Evolutionary conservation across 2,888 invertebrate species (phyloP).

Genomic region (Galeruca laticollis): DNA sequence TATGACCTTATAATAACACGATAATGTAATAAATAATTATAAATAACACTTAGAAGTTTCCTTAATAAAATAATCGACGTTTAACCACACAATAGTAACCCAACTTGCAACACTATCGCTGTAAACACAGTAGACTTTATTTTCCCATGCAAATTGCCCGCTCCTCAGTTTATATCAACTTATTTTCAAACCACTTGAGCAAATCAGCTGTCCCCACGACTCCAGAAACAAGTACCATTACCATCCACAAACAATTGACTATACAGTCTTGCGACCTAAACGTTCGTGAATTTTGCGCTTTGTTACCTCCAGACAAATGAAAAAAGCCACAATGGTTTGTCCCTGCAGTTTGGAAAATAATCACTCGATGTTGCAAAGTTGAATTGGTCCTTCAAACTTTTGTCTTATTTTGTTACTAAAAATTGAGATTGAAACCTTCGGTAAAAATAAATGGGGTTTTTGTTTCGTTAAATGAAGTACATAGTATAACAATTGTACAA

Average conservation of each 20-base stretch:
- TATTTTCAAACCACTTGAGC: slow-evolving; percentile 45
- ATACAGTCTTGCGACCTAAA: slow-evolving; percentile 54
- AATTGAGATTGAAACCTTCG: slow-evolving; percentile 28
- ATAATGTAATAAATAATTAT: too few relatives aligned
- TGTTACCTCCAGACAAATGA: slow-evolving; percentile 63
- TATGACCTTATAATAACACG: too few relatives aligned
- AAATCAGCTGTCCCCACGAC: slow-evolving; percentile 54
- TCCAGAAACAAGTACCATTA: slow-evolving; percentile 46
- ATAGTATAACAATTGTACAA: too few relatives aligned
- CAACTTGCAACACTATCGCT: slow-evolving; percentile 19
- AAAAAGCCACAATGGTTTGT: slow-evolving; percentile 54
- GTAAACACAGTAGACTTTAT: slow-evolving; percentile 15
- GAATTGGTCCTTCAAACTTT: slow-evolving; percentile 41
- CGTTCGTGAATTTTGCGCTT: slow-evolving; percentile 60
- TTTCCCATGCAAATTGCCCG: slow-evolving; percentile 39
- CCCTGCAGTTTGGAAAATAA: slow-evolving; percentile 31
- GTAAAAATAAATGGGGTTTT: slow-evolving; percentile 16
- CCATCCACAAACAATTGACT: slow-evolving; percentile 60
- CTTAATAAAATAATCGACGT: not conserved
- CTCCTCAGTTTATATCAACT: slow-evolving; percentile 43
- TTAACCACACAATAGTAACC: slow-evolving; percentile 19
- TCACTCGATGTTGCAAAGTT: slow-evolving; percentile 55
- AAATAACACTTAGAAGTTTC: not conserved
- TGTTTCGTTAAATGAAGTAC: slow-evolving; percentile 26
- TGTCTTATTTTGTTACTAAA: slow-evolving; percentile 49